Conservation (phyloP, 1,140 invertebrate genomes). For the Polypedilum pembai region DNA sequence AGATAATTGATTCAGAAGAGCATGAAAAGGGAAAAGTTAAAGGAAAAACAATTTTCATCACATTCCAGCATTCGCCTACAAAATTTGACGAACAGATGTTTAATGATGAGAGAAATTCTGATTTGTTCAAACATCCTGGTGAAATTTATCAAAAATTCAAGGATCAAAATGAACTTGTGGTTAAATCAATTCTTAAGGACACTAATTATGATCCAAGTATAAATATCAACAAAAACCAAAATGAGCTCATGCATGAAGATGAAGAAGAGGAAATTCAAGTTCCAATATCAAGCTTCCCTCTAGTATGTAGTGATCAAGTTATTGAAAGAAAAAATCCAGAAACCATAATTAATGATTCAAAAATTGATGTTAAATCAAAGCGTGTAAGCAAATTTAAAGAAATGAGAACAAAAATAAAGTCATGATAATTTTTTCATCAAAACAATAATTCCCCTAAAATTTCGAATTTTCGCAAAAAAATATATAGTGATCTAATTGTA, state of each 20-base stretch:
- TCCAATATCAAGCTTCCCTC: not conserved
- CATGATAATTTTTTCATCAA: not conserved
- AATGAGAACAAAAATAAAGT: not conserved
- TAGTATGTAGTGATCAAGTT: not conserved
- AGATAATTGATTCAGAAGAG: not conserved
- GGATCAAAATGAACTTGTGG: too few species aligned
- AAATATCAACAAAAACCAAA: not conserved
- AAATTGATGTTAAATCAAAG: not conserved
- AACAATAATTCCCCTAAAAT: not conserved
- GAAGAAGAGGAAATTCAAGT: not conserved
- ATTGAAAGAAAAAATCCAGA: not conserved
- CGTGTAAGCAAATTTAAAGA: not conserved
- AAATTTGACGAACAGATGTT: not conserved
- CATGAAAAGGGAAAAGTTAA: not conserved
- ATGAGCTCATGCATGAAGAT: not conserved
- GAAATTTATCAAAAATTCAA: constrained; percentile 14
- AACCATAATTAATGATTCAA: not conserved
- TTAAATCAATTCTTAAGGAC: constrained; percentile 10
- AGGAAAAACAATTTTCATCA: not conserved
- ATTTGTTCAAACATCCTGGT: not conserved
- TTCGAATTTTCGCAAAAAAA: not conserved
- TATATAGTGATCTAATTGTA: too few species aligned
- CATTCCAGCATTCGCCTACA: not conserved
- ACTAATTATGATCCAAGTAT: not conserved
- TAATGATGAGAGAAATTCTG: not conserved